phyloP scores from a whole-genome alignment of 2,888 invertebrate species.

The Eilema depressum region DNA sequence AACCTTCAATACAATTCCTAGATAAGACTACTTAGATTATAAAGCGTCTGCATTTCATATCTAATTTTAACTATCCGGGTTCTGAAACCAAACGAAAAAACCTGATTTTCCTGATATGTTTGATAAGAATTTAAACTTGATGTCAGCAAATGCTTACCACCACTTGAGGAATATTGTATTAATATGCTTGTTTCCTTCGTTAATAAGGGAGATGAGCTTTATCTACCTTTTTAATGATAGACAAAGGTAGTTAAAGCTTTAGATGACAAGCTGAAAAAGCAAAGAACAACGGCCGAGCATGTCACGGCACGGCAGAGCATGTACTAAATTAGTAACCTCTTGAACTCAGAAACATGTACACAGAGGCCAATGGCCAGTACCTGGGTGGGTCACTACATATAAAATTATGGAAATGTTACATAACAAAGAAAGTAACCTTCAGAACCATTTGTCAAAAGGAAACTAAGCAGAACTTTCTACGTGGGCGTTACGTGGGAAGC shows the following conservation, averaged over 20 bases:
- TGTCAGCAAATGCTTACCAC: background rate
- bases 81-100: background rate
- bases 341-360: background rate
- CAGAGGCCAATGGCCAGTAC: conserved; percentile 8
- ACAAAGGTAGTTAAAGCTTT: background rate
- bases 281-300: too few relatives aligned
- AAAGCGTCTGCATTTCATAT: background rate
- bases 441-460: conserved; percentile 47
- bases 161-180: too few relatives aligned
- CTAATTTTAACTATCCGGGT: background rate
- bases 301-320: background rate
- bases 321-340: background rate
- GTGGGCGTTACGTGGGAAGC: conserved; percentile 47
- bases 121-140: background rate
- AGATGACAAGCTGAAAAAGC: too few relatives aligned
- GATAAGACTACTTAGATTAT: too few relatives aligned
- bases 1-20: too few relatives aligned
- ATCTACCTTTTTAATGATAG: background rate
- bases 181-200: background rate
- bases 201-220: background rate
- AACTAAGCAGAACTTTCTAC: conserved; percentile 43
- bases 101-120: background rate
- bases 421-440: conserved; percentile 38
- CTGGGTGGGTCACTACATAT: conserved; percentile 15
- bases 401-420: conserved; percentile 25